A percentile compares a stretch with the other conserved stretches of the same genome.
These are phyloP conservation scores for Morone chrysops DNA, from an alignment of 2,113 vertebrate genomes.

Conservation along the genomic window DNA sequence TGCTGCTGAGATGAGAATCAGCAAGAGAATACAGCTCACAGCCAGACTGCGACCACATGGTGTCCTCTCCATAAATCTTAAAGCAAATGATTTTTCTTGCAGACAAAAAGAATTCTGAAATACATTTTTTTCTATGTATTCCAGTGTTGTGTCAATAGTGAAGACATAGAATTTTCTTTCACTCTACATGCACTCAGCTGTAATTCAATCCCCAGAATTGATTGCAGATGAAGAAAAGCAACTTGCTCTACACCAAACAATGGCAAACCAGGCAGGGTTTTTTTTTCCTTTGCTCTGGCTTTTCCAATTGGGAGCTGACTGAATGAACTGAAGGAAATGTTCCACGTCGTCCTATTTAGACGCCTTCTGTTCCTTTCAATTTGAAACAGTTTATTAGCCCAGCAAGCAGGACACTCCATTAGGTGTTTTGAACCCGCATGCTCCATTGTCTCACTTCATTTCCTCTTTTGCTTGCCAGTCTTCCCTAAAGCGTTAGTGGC, in stretches of 20 bases:
- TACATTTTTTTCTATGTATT: slow-evolving; percentile 16
- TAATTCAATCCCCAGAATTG: slow-evolving; percentile 66
- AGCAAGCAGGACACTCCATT: slow-evolving; percentile 78
- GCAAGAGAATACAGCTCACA: slow-evolving; percentile 34
- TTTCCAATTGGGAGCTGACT: slow-evolving; percentile 64
- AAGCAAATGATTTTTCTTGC: slow-evolving; percentile 38
- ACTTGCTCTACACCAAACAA: slow-evolving; percentile 53
- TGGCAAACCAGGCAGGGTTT: slow-evolving; percentile 25
- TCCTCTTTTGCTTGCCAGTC: slow-evolving; percentile 70
- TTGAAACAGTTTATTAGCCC: slow-evolving; percentile 82
- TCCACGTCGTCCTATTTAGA: slow-evolving; percentile 79
- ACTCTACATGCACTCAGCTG: slow-evolving; percentile 48
- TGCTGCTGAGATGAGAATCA: slow-evolving; percentile 37
- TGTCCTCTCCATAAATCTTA: slow-evolving; percentile 35
- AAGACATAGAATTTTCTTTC: slow-evolving; percentile 57
- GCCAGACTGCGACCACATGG: slow-evolving; percentile 16
- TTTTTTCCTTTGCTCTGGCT: slow-evolving; percentile 18
- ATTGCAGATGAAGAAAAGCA: slow-evolving; percentile 70
- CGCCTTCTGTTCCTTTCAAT: slow-evolving; percentile 81
- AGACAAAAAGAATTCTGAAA: slow-evolving; percentile 28
- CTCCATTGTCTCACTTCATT: slow-evolving; percentile 79
- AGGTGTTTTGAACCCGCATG: slow-evolving; percentile 77
- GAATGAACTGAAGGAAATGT: slow-evolving; percentile 77
- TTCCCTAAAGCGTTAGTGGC: slow-evolving; percentile 65
- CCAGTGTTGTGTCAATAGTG: slow-evolving; percentile 26